phyloP scores from a whole-genome alignment of 2,113 vertebrate species.

The Scopus umbretta region DNA sequence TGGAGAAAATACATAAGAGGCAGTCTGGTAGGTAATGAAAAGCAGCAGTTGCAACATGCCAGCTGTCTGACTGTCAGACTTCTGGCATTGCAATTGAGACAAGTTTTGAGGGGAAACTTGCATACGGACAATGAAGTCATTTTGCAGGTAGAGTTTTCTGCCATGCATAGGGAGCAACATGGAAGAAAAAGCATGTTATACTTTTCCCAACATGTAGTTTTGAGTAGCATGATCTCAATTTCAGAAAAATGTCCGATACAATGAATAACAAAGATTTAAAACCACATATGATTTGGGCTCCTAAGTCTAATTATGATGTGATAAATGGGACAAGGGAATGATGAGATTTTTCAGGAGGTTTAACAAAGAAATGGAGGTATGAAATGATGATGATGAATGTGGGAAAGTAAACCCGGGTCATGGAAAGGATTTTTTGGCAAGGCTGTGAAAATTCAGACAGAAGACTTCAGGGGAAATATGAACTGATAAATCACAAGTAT shows the following conservation, averaged over 20 bases:
- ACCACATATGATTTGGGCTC: background rate
- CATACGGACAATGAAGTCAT: background rate
- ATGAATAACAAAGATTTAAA: background rate
- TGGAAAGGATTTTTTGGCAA: background rate
- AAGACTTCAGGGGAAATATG: background rate
- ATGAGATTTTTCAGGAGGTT: background rate
- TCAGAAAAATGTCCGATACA: fast-evolving
- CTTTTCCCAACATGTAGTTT: background rate
- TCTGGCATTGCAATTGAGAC: background rate
- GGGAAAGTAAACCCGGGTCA: background rate
- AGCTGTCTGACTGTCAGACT: background rate
- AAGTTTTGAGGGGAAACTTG: background rate
- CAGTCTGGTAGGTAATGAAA: background rate
- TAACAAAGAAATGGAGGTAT: background rate
- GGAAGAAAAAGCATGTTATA: background rate
- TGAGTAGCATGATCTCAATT: background rate
- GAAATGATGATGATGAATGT: background rate
- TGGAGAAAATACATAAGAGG: background rate
- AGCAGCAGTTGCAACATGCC: background rate
- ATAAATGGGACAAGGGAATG: background rate
- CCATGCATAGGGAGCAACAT: background rate
- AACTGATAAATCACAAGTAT: background rate
- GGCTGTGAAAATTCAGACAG: background rate
- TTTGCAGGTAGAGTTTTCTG: background rate
- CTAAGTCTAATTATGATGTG: background rate